Percentiles rank a stretch among this genome's conserved stretches.
These are phyloP conservation scores for Drosophila murphyi DNA, from an alignment of 1,140 invertebrate species.

Conservation along the genomic window DNA sequence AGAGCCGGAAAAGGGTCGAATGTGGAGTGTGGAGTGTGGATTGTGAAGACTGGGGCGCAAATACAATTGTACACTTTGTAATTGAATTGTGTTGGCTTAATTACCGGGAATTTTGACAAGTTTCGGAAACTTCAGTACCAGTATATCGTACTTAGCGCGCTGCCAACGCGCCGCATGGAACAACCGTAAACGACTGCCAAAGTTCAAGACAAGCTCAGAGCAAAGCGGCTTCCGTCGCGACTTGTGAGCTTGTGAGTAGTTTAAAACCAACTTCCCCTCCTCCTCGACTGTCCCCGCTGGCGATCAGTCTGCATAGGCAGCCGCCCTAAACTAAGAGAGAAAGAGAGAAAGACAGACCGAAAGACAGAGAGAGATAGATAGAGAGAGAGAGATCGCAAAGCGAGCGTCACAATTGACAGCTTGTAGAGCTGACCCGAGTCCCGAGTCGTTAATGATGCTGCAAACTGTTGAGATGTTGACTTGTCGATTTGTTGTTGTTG, in stretches of 20 bases:
- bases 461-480: slow-evolving; percentile 22
- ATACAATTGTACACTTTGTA: slow-evolving; percentile 55
- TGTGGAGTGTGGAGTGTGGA: not conserved
- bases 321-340: slow-evolving; percentile 24
- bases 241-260: slow-evolving; percentile 22
- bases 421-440: slow-evolving; percentile 11
- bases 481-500: slow-evolving; percentile 3
- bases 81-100: slow-evolving; percentile 50
- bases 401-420: slow-evolving; percentile 18
- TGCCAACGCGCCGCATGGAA: slow-evolving; percentile 62
- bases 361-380: not conserved
- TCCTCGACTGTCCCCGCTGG: not conserved
- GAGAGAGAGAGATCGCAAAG: slow-evolving; percentile 9
- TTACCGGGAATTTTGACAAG: slow-evolving; percentile 23
- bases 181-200: slow-evolving; percentile 72
- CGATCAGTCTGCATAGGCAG: slow-evolving; percentile 41
- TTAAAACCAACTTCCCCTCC: not conserved
- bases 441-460: slow-evolving; percentile 47
- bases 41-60: not conserved
- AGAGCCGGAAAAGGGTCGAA: slow-evolving; percentile 2
- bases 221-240: slow-evolving; percentile 32
- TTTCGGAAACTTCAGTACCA: slow-evolving; percentile 1
- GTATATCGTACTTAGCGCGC: slow-evolving; percentile 23
- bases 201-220: slow-evolving; percentile 68
- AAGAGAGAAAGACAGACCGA: not conserved